Evolutionary conservation across 2,888 invertebrate genomes (phyloP), one percentile per base, ranked within the genome.

Genomic region (Phorcus lineatus): DNA sequence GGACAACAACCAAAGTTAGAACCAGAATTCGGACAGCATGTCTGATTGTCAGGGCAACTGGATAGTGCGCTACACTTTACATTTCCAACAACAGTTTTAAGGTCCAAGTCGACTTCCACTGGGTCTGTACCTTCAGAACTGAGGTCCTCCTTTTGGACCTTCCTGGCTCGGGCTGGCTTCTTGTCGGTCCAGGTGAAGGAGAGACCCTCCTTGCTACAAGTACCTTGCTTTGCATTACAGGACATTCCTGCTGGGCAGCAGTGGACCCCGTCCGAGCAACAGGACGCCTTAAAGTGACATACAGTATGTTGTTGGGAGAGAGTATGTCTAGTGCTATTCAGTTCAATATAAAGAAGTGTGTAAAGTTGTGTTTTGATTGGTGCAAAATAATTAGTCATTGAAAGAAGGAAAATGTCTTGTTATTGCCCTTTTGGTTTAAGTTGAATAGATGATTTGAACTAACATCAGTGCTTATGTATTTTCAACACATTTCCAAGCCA

Each of bases 171-270:
- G 47, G 78, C 62, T 47, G 67, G n/a, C 47, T 11, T 78, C 36
- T 77, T 77, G 55, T 77, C 57, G 9, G 31, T 19, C 77, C 54
- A 55, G 6, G 57, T 55, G 55, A 77, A 36, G 22, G 31, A 17
- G 19, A 36, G 28, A 6, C 77, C 77, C 16, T 77, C 77, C 53
- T 78, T 53, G 36, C 79, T 80, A 83, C 90, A 90, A 13, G 55
- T 80, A 6, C 85, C 85, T 52, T 78, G 67, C 13, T 55, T 80
- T 0, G 84, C 84, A 80, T 91, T 83, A 82, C 87, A 87, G 7
- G 70, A 84, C n/a, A 75, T 82, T 9, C 83, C 85, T 6, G 74
- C 17, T 1, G 86, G 86, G 70, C 87, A 87, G 78, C 88, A 88
- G 78, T 88, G 87, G n/a, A 55, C 19, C 17, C 67, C 47, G 53